Conservation (phyloP, 2,797 vertebrate species). For the Danio jaintianensis region DNA sequence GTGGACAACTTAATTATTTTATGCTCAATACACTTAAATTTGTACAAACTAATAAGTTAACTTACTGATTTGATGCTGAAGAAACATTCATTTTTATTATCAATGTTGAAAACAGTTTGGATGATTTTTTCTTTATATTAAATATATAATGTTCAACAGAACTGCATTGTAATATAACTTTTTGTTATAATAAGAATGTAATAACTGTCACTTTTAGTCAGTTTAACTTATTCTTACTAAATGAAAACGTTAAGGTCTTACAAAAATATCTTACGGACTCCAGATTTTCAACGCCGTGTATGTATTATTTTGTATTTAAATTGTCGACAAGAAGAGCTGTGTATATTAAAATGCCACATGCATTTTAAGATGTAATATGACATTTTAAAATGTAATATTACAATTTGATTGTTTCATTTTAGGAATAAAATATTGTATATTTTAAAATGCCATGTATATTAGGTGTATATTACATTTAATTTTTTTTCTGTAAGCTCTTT, state of each 20-base stretch:
- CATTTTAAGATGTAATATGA: not conserved
- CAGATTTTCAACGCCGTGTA: not conserved
- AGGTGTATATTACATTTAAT: not conserved
- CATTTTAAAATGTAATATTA: not conserved
- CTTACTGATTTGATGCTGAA: not conserved
- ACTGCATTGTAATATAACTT: not conserved
- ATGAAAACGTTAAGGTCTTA: too few species aligned
- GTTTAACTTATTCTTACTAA: not conserved
- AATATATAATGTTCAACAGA: not conserved
- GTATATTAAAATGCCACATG: not conserved
- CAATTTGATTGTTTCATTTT: not conserved
- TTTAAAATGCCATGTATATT: not conserved
- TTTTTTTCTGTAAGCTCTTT: constrained; percentile 1
- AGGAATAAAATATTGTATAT: not conserved
- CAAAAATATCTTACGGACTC: not conserved
- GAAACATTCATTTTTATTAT: not conserved
- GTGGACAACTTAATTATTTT: too few species aligned
- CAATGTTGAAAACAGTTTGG: not conserved
- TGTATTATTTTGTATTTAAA: not conserved
- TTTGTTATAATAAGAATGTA: not conserved
- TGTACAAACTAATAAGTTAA: too few species aligned
- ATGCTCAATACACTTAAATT: too few species aligned
- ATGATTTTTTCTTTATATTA: too few species aligned
- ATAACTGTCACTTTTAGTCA: not conserved
- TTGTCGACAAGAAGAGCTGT: not conserved